phyloP scores from a whole-genome alignment of 2,888 invertebrate species.

The Pherbina coryleti region DNA sequence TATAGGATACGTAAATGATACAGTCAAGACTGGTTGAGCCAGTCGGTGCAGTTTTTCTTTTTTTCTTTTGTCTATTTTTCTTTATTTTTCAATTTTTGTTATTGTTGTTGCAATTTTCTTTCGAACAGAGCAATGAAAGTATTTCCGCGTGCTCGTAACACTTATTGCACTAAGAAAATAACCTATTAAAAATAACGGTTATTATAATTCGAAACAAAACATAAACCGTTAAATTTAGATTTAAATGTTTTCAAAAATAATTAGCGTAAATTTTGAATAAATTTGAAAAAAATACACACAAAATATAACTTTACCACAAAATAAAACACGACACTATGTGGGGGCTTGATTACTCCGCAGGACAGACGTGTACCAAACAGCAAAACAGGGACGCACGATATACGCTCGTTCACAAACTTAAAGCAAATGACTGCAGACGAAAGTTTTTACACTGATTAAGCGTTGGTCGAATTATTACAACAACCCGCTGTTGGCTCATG shows the following conservation, averaged over 20 bases:
- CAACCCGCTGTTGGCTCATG: slow-evolving; percentile 41
- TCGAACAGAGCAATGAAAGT: too few relatives aligned
- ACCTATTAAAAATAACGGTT: too few relatives aligned
- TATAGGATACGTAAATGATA: too few relatives aligned
- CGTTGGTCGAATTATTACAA: slow-evolving; percentile 55
- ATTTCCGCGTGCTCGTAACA: too few relatives aligned
- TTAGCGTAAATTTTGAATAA: slow-evolving; percentile 16
- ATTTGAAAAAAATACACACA: slow-evolving; percentile 34
- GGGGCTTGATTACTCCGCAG: slow-evolving; percentile 41
- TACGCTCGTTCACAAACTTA: slow-evolving; percentile 69
- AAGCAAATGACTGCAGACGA: slow-evolving; percentile 70
- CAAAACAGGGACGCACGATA: slow-evolving; percentile 59
- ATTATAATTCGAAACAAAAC: slow-evolving; percentile 6
- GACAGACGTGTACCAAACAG: slow-evolving; percentile 53
- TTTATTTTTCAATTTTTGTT: too few relatives aligned
- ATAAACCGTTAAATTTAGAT: slow-evolving; percentile 10
- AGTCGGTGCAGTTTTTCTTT: neutral
- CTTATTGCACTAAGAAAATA: too few relatives aligned
- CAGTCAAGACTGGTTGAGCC: too few relatives aligned
- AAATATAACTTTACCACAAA: slow-evolving; percentile 50
- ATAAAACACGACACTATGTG: slow-evolving; percentile 49
- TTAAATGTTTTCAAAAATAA: neutral
- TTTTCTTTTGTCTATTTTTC: too few relatives aligned
- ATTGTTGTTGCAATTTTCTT: too few relatives aligned
- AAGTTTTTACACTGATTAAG: slow-evolving; percentile 67